phyloP scores from a whole-genome alignment of 2,113 vertebrate genomes.

The Embiotoca jacksoni region DNA sequence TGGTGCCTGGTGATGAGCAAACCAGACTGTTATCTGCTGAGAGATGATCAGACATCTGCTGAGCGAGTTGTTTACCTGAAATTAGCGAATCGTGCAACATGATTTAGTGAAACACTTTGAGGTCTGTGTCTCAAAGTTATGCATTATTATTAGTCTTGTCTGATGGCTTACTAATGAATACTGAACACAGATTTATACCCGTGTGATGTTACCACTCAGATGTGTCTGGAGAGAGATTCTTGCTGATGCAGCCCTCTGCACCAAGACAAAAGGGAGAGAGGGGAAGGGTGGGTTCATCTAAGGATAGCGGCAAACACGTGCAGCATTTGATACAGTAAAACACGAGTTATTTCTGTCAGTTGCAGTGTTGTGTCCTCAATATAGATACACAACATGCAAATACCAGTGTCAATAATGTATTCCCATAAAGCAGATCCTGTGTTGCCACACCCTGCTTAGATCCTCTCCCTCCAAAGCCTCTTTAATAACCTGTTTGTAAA shows the following conservation, averaged over 20 bases:
- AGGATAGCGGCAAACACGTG: conserved; percentile 33
- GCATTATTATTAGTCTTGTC: conserved; percentile 29
- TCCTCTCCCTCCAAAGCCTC: conserved; percentile 6
- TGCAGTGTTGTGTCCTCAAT: neutral
- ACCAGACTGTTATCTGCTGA: conserved; percentile 15
- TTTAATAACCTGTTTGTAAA: conserved; percentile 3
- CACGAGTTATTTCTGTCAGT: neutral
- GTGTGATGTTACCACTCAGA: conserved; percentile 43
- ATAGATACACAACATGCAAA: neutral
- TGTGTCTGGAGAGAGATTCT: conserved; percentile 60
- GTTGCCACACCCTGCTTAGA: conserved; percentile 60
- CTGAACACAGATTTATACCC: conserved; percentile 45
- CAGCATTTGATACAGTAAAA: conserved; percentile 26
- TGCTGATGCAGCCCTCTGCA: conserved; percentile 78
- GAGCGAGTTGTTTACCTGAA: conserved; percentile 11
- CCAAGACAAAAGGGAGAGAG: conserved; percentile 40
- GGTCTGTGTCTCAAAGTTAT: conserved; percentile 12
- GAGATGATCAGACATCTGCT: conserved; percentile 38
- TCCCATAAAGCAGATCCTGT: conserved; percentile 13
- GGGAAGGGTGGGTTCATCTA: conserved; percentile 49
- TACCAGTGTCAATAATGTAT: neutral
- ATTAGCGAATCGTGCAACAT: conserved; percentile 22
- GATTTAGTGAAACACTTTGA: conserved; percentile 41
- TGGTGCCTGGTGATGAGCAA: conserved; percentile 2
- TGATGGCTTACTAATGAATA: conserved; percentile 51